Percentiles rank a stretch among this genome's conserved stretches.
phyloP scores from a whole-genome alignment of 2,113 vertebrate species.

The Microcebus murinus region DNA sequence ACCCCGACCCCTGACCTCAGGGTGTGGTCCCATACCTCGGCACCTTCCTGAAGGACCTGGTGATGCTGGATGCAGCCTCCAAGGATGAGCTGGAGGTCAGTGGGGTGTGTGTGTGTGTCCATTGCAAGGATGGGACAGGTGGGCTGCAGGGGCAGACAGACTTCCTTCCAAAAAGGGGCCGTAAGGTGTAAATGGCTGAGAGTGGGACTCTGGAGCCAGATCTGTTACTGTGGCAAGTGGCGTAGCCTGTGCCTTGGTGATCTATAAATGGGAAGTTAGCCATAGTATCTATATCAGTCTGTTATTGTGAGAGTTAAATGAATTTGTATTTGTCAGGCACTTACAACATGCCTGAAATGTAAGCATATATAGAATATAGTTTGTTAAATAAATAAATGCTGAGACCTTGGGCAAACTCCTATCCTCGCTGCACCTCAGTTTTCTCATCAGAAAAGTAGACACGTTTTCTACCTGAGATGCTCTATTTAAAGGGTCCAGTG shows the following conservation, averaged over 20 bases:
- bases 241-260: not conserved
- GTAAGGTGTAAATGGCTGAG: not conserved
- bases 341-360: not conserved
- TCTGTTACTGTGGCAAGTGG: not conserved
- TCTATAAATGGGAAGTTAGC: not conserved
- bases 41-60: slow-evolving; percentile 93
- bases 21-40: slow-evolving; percentile 93
- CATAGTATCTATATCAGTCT: too few species aligned
- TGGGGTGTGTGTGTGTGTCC: not conserved
- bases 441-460: not conserved
- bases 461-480: not conserved
- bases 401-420: not conserved
- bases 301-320: not conserved
- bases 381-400: not conserved
- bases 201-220: not conserved
- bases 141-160: not conserved
- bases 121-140: not conserved
- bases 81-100: slow-evolving; percentile 92
- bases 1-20: slow-evolving; percentile 48
- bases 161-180: not conserved
- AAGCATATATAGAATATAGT: not conserved
- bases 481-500: not conserved
- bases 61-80: slow-evolving; percentile 94
- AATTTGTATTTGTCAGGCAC: not conserved
- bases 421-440: not conserved